Evolutionary conservation across 23 tunicate species (phyloP).

Genomic region (Clavelina lepadiformis): DNA sequence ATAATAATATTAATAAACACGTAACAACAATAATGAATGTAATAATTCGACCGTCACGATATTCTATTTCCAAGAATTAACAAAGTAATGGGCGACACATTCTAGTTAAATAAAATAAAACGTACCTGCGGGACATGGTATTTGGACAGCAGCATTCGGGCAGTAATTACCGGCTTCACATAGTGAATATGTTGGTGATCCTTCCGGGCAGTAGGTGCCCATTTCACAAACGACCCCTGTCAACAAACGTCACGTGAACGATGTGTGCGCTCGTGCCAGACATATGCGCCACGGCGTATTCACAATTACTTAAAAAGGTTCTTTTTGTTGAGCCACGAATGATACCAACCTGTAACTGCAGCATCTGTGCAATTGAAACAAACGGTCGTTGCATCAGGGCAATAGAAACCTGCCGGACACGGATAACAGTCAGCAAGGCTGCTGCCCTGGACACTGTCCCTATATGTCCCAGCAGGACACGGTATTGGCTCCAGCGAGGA

Average conservation of each 20-base stretch:
- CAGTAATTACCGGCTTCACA: conserved; percentile 89
- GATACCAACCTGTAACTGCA: conserved; percentile 53
- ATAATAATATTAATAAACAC: no score
- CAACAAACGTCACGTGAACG: background rate
- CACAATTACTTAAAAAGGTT: background rate
- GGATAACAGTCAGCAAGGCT: conserved; percentile 35
- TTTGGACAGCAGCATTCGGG: conserved; percentile 45
- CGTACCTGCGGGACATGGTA: conserved; percentile 85
- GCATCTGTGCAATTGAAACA: conserved; percentile 92
- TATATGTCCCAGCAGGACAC: conserved; percentile 82
- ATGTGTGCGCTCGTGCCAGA: background rate
- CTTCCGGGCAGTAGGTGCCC: conserved; percentile 77
- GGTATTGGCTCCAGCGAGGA: conserved; percentile 76
- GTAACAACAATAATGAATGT: no score
- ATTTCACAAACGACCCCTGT: conserved; percentile 62
- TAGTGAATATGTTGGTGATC: conserved; percentile 39
- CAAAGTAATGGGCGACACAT: no score
- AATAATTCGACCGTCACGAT: no score
- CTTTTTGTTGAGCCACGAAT: background rate
- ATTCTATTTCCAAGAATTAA: no score
- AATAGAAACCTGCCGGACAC: conserved; percentile 92
- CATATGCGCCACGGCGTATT: background rate
- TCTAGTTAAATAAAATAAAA: no score
- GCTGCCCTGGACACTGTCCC: conserved; percentile 43
- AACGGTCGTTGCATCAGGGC: conserved; percentile 79